Evolutionary conservation across 2,113 vertebrate species (phyloP), one percentile per base, ranked within the genome.

Genomic region (Cyprinodon tularosa): DNA sequence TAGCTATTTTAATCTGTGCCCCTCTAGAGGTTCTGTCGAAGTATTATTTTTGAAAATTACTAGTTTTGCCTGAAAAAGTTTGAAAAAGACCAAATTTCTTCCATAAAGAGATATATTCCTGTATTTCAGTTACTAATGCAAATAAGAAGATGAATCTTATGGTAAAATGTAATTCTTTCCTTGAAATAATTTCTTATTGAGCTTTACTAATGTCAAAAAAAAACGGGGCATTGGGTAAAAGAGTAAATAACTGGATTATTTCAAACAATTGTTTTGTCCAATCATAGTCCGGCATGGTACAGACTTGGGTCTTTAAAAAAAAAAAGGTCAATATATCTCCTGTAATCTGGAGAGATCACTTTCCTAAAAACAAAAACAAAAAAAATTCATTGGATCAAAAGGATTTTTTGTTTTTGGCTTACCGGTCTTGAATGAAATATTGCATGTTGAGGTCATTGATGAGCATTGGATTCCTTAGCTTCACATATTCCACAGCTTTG

Each of bases 351-450:
- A 29, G 29, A 29, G 29, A 29, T 29, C 29, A 29, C 29, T 29
- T 29, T 29, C 29, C 29, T 29, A 29, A 29, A 29, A 29, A 29
- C 29, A 29, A 29, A 29, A 29, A 29, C 29, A 29, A 29, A 29
- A 29, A 29, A 29, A 1, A 29, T 29, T 29, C 1, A 29, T 29
- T 29, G 29, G 29, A 29, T 29, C 29, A 29, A 29, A 29, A 29
- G 29, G 29, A 29, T 42, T 50, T 68, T 15, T 3, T 66, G 66
- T 5, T 59, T 12, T 47, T 5, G 44, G 37, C 39, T 4, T 86
- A 98, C 98, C 98, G 96, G 94, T 99, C 97, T 91, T 98, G 97
- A 89, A 99, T 98, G 79, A 96, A 99, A 93, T 98, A 99, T 89
- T 99, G 98, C 97, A 97, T 99, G 78, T 98, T 95, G 85, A 99